phyloP scores from a whole-genome alignment of 1,140 invertebrate species.

The Anadara kagoshimensis region DNA sequence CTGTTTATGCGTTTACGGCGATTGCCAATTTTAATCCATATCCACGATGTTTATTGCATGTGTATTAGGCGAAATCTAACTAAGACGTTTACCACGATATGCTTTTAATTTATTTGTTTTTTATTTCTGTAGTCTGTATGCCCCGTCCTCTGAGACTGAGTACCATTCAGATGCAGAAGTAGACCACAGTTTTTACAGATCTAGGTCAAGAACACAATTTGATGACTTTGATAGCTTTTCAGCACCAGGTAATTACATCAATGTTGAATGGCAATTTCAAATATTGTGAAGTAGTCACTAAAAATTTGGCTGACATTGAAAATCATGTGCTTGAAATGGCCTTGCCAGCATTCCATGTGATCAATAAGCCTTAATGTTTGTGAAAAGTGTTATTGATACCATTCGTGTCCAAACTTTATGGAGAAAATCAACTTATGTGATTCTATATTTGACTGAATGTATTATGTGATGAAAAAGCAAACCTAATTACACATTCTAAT shows the following conservation, averaged over 20 bases:
- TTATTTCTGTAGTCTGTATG: background rate
- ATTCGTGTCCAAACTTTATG: background rate
- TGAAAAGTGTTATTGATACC: background rate
- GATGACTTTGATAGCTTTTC: conserved; percentile 21
- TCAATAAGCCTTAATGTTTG: background rate
- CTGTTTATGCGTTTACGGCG: no score
- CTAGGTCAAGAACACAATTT: conserved; percentile 36
- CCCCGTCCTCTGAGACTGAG: conserved; percentile 35
- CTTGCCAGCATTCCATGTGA: background rate
- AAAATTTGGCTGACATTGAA: background rate
- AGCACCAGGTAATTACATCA: conserved; percentile 18
- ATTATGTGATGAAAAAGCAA: no score
- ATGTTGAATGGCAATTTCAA: conserved; percentile 4
- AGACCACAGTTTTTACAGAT: conserved; percentile 33
- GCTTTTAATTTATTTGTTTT: background rate
- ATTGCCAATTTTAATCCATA: no score
- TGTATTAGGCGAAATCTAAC: no score
- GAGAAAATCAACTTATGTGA: background rate
- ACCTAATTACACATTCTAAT: no score
- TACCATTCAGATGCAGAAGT: conserved; percentile 43
- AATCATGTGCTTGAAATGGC: no score
- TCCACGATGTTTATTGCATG: no score
- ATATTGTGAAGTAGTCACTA: background rate
- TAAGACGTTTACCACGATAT: no score
- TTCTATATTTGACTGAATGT: no score